Percentiles rank a stretch among this genome's conserved stretches.
Evolutionary conservation across 1,140 invertebrate genomes (phyloP).

Genomic region (Camponotus vicinus): DNA sequence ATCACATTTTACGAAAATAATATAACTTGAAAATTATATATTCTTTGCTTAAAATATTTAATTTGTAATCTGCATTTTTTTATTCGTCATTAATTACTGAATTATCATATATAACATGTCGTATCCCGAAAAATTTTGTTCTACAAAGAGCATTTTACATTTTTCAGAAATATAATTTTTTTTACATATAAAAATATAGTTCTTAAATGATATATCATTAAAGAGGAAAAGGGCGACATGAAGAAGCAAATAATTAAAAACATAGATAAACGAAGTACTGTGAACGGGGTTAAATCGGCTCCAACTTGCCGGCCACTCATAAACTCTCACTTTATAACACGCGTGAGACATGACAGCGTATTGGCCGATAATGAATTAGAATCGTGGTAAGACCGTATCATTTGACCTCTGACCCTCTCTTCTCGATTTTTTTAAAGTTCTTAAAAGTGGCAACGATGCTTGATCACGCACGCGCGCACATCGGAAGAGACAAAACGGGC

Average conservation of each 20-base stretch:
- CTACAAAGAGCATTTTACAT: not conserved
- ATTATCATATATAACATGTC: too few species aligned
- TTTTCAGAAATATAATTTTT: not conserved
- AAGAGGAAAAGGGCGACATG: not conserved
- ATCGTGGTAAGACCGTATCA: conserved; percentile 65
- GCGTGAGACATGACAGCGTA: conserved; percentile 6
- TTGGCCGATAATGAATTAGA: conserved; percentile 76
- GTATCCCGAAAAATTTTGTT: not conserved
- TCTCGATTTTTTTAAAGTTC: conserved; percentile 7
- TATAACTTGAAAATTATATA: too few species aligned
- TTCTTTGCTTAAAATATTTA: too few species aligned
- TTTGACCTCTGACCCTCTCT: conserved; percentile 61
- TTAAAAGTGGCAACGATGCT: conserved; percentile 48
- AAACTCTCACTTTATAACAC: not conserved
- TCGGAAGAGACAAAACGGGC: not conserved
- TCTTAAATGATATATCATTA: not conserved
- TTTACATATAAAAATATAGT: too few species aligned
- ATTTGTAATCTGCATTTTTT: too few species aligned
- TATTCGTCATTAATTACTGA: too few species aligned
- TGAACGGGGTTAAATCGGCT: not conserved
- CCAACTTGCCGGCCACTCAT: not conserved
- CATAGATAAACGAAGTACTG: not conserved
- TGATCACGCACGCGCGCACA: not conserved
- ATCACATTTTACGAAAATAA: not conserved
- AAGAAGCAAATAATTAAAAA: not conserved